phyloP scores from a whole-genome alignment of 2,113 vertebrate species.

The Rhegmatorhina hoffmannsi region DNA sequence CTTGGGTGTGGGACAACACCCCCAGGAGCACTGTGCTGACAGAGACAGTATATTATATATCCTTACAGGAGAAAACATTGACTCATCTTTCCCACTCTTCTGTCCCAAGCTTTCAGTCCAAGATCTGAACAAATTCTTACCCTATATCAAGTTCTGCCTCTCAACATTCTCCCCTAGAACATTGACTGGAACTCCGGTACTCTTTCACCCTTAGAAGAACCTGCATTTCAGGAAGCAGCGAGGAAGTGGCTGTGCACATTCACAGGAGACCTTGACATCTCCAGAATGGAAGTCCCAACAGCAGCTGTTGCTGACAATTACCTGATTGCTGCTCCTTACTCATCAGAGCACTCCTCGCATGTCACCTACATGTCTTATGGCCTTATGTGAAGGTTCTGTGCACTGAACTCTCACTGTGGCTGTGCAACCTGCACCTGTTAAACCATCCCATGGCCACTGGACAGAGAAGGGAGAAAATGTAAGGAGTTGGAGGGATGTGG shows the following conservation, averaged over 20 bases:
- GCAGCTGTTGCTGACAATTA: background rate
- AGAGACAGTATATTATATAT: background rate
- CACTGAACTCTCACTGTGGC: background rate
- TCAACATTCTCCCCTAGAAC: background rate
- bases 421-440: background rate
- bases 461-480: background rate
- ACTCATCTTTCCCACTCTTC: background rate
- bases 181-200: background rate
- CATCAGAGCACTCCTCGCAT: background rate
- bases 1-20: background rate
- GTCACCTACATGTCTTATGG: accelerated
- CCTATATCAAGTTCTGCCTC: background rate
- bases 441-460: accelerated
- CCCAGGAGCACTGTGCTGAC: accelerated
- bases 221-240: background rate
- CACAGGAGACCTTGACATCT: background rate
- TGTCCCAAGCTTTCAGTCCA: background rate
- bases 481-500: background rate
- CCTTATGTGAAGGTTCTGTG: background rate
- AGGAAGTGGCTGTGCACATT: accelerated
- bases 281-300: background rate
- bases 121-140: background rate
- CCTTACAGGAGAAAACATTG: background rate
- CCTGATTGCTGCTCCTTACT: background rate
- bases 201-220: background rate